Conservation (phyloP, 1,140 invertebrate genomes). For the Zaprionus tsacasi region DNA sequence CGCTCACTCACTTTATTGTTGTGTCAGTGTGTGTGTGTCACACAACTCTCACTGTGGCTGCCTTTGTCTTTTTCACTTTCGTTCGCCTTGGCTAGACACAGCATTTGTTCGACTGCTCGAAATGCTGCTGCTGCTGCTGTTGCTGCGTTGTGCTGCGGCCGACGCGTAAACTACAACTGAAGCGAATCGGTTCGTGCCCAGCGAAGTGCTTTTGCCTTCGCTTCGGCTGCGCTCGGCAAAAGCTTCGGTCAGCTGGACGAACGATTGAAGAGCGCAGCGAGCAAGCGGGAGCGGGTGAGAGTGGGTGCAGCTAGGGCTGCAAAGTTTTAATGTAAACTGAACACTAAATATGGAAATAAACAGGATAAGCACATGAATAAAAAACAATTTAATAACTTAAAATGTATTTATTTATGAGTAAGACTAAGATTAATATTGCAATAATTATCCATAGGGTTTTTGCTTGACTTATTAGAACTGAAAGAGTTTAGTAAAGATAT, state of each 20-base stretch:
- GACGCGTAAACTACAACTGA: conserved; percentile 81
- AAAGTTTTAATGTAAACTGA: background rate
- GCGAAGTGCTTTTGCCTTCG: background rate
- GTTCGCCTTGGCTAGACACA: conserved; percentile 26
- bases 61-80: conserved; percentile 28
- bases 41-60: conserved; percentile 4
- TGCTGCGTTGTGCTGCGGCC: conserved; percentile 74
- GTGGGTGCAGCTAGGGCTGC: conserved; percentile 4
- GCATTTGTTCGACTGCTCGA: conserved; percentile 29
- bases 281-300: background rate
- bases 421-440: too few species aligned
- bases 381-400: too few species aligned
- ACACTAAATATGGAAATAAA: background rate
- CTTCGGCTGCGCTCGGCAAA: background rate
- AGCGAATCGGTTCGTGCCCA: conserved; percentile 11
- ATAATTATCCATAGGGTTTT: too few species aligned
- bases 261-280: background rate
- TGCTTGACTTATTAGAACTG: too few species aligned
- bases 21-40: conserved; percentile 8
- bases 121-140: conserved; percentile 30
- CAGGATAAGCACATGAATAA: too few species aligned
- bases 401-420: too few species aligned
- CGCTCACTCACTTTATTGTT: conserved; percentile 5
- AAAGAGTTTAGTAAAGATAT: background rate
- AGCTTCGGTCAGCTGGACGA: conserved; percentile 21